Evolutionary conservation across 2,888 invertebrate genomes (phyloP).

Genomic region (Helicoverpa assulta): DNA sequence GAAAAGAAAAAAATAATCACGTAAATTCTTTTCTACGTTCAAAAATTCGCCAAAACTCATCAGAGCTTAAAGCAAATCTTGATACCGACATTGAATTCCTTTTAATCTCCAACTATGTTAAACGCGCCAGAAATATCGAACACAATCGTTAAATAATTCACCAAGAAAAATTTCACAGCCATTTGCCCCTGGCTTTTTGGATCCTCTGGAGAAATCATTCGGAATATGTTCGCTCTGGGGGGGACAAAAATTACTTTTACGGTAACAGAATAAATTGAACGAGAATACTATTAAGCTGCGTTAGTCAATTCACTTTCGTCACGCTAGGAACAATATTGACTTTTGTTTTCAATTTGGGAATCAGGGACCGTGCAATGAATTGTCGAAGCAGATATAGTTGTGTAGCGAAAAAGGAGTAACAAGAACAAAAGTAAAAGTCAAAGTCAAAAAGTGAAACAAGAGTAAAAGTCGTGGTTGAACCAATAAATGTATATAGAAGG

Average conservation of each 20-base stretch:
- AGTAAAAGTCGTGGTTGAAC: too few relatives aligned
- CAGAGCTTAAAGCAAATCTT: neutral
- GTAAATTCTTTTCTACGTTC: neutral
- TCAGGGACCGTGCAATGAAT: neutral
- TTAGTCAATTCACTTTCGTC: constrained; percentile 36
- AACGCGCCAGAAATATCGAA: constrained; percentile 41
- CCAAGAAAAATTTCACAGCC: constrained; percentile 58
- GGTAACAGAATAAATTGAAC: constrained; percentile 53
- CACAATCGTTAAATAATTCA: constrained; percentile 57
- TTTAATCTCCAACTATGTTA: constrained; percentile 18
- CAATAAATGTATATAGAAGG: too few relatives aligned
- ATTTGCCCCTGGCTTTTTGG: constrained; percentile 45
- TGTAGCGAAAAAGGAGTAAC: neutral
- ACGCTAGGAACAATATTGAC: constrained; percentile 36
- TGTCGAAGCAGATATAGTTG: neutral
- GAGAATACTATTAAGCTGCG: constrained; percentile 39
- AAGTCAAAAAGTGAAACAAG: too few relatives aligned
- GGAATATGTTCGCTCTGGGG: constrained; percentile 49
- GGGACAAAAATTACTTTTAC: constrained; percentile 52
- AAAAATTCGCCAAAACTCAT: neutral
- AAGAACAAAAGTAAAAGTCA: too few relatives aligned
- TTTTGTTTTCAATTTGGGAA: constrained; percentile 31
- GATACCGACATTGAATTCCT: constrained; percentile 11
- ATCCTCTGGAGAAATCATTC: constrained; percentile 66
- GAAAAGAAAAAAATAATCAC: neutral